Percentiles rank a stretch among this genome's conserved stretches.
Conservation (phyloP, 1,140 invertebrate genomes). For the Zelostemma sp. region DNA sequence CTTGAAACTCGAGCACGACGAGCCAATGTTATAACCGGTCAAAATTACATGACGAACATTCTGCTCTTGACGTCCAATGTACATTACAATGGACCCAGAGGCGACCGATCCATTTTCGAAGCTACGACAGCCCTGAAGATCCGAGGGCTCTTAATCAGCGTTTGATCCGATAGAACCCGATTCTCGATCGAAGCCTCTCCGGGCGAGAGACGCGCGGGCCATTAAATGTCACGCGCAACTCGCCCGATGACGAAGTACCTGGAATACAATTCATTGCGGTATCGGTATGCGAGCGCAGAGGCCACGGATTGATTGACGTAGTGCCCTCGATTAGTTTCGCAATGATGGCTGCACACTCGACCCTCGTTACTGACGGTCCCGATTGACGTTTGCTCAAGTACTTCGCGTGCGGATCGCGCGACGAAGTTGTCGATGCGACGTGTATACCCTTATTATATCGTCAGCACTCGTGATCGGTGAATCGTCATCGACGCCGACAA, state of each 20-base stretch:
- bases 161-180: conserved; percentile 23
- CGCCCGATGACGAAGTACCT: conserved; percentile 48
- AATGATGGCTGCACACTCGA: conserved; percentile 16
- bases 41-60: conserved; percentile 9
- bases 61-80: conserved; percentile 8
- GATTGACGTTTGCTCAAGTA: conserved; percentile 22
- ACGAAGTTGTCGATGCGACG: conserved; percentile 8
- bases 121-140: conserved; percentile 1
- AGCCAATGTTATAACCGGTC: background rate
- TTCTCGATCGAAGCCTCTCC: conserved; percentile 15
- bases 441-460: conserved; percentile 1
- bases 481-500: conserved; percentile 11
- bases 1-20: background rate
- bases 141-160: conserved; percentile 27
- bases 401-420: conserved; percentile 1
- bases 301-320: conserved; percentile 46
- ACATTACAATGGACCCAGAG: background rate
- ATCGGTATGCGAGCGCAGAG: conserved; percentile 5
- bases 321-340: conserved; percentile 54
- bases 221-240: conserved; percentile 55
- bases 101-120: background rate
- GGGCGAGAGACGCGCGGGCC: conserved; percentile 22
- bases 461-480: conserved; percentile 7
- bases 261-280: conserved; percentile 39
- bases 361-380: background rate